A percentile compares a stretch with the other conserved stretches of the same genome.
These are phyloP conservation scores for Brotula barbata DNA, from an alignment of 2,797 vertebrate genomes.

Conservation along the genomic window DNA sequence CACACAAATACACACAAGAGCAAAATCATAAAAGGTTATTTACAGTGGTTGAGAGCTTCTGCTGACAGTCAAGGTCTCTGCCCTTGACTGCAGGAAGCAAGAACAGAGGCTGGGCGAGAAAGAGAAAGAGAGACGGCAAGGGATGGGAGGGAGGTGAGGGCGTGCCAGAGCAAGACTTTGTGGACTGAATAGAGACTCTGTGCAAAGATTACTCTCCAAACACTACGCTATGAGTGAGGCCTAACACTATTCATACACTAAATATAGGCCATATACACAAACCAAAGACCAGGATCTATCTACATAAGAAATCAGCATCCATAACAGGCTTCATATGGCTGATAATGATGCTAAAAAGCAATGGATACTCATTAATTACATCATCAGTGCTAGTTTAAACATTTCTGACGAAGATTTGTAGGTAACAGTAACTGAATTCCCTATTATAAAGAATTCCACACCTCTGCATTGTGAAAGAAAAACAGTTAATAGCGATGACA, in stretches of 20 bases:
- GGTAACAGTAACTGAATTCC: too few relatives aligned
- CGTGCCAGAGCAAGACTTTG: slow-evolving; percentile 26
- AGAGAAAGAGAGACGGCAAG: slow-evolving; percentile 16
- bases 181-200: slow-evolving; percentile 32
- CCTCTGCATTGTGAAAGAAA: too few relatives aligned
- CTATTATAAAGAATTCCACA: too few relatives aligned
- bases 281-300: slow-evolving; percentile 25
- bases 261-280: slow-evolving; percentile 9
- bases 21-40: slow-evolving; percentile 52
- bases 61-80: slow-evolving; percentile 64
- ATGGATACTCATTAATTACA: background rate
- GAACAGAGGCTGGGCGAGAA: slow-evolving; percentile 19
- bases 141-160: slow-evolving; percentile 11
- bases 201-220: slow-evolving; percentile 41
- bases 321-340: slow-evolving; percentile 7
- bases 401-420: background rate
- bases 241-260: slow-evolving; percentile 8
- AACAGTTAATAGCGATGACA: background rate
- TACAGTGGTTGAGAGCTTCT: slow-evolving; percentile 63
- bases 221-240: slow-evolving; percentile 11
- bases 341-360: slow-evolving; percentile 16
- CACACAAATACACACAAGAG: slow-evolving; percentile 16
- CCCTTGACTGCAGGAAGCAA: slow-evolving; percentile 50
- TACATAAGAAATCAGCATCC: slow-evolving; percentile 21
- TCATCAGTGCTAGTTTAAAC: background rate